Evolutionary conservation across 2,113 vertebrate genomes (phyloP).

Genomic region (Choloepus hoffmanni): DNA sequence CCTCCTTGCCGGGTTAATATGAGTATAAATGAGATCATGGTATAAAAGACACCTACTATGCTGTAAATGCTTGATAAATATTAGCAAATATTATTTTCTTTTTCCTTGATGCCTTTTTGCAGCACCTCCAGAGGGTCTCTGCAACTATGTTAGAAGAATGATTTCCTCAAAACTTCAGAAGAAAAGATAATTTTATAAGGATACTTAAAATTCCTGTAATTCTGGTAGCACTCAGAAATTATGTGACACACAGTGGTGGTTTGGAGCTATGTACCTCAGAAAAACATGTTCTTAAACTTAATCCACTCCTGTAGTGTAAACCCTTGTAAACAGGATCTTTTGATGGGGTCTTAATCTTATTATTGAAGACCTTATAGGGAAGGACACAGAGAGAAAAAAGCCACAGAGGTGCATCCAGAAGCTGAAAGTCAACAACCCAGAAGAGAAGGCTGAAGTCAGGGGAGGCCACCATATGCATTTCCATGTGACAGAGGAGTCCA

Average conservation of each 20-base stretch:
- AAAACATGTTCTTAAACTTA: too few species aligned
- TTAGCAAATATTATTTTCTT: neutral
- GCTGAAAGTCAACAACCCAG: too few species aligned
- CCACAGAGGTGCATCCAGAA: too few species aligned
- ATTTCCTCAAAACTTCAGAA: slow-evolving; percentile 32
- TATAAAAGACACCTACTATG: neutral
- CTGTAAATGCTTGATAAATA: neutral
- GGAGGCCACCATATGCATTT: too few species aligned
- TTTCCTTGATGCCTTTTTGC: neutral
- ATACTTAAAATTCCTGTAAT: neutral
- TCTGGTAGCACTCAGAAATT: neutral
- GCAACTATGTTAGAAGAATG: neutral
- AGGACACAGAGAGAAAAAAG: too few species aligned
- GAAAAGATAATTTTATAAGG: neutral
- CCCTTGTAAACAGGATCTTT: too few species aligned
- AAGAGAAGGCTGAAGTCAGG: too few species aligned
- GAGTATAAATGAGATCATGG: neutral
- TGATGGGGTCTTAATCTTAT: too few species aligned
- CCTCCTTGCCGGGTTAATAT: neutral
- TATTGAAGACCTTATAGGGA: too few species aligned
- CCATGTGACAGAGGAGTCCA: too few species aligned
- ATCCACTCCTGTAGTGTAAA: too few species aligned
- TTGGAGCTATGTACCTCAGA: too few species aligned
- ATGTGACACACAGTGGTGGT: neutral
- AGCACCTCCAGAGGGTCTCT: neutral